A percentile compares a stretch with the other conserved stretches of the same genome.
Evolutionary conservation across 64 coral and sea anemone genomes (phyloP).

Genomic region (Astreopora myriophthalma): DNA sequence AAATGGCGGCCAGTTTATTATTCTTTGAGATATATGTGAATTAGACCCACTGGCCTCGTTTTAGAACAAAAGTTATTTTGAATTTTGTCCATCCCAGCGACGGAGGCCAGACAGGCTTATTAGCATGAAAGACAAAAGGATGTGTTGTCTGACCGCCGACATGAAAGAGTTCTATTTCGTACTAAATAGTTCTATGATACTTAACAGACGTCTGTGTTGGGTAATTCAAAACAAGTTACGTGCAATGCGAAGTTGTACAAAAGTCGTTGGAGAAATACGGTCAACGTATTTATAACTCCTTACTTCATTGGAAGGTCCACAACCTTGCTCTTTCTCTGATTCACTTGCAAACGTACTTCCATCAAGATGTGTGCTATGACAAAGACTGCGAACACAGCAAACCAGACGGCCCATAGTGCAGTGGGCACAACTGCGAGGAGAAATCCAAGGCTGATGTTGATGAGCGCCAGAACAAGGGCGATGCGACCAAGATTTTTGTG

Average conservation of each 20-base stretch:
- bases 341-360: constrained; percentile 56
- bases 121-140: no score
- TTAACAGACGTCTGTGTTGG: no score
- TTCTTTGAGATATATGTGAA: no score
- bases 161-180: no score
- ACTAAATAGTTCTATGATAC: no score
- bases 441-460: constrained; percentile 90
- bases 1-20: no score
- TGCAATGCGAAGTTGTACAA: not conserved
- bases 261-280: no score
- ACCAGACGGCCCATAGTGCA: constrained; percentile 86
- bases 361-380: constrained; percentile 67
- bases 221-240: not conserved
- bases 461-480: constrained; percentile 84
- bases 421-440: constrained; percentile 87
- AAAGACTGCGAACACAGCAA: constrained; percentile 58
- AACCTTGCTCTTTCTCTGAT: not conserved
- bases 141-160: no score
- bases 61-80: no score
- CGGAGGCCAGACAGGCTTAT: no score
- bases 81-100: no score
- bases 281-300: not conserved
- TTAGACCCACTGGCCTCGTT: no score
- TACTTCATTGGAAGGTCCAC: constrained; percentile 48
- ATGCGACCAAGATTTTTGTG: constrained; percentile 86